Evolutionary conservation across 2,113 vertebrate species (phyloP), one percentile per base, ranked within the genome.

Genomic region (Oreamnos americanus): DNA sequence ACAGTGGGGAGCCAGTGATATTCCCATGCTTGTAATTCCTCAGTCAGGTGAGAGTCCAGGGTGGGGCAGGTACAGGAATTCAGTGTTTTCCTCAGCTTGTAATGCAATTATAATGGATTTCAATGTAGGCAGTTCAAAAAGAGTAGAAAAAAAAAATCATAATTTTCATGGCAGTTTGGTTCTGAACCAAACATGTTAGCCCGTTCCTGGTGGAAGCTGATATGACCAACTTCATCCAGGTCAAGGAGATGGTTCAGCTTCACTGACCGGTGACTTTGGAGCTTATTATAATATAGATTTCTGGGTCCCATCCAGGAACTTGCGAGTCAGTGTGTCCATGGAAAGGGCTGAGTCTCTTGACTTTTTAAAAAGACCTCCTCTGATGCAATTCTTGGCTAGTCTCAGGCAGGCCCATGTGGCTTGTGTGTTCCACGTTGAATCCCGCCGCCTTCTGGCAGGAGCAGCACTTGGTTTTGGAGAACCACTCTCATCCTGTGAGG

Each of bases 261-360:
- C 49, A 7, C 13, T 8, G 26, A 88, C 28, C 15, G 1, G 23
- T 96, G 85, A 81, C 26, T 43, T 83, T 5, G 7, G 58, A 71
- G 15, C 28, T 84, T 53, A 47, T 49, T 74, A 49, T 93, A 17
- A 78, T 43, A 43, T 4, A 33, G 43, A 91, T 36, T 94, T 16
- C 51, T 87, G 84, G 79, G 25, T 13, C 9, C 21, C 21, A 45
- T 51, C 82, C 15, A 33, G 55, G n/a, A 78, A 84, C 53, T 47
- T 79, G 36, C 7, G 45, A 85, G 53, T 96, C 89, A 89, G 33
- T 39, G 30, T 95, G 33, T 79, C 55, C n/a, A 87, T 33, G n/a
- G 51, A 45, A 83, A 47, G 8, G 25, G 15, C 17, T 58, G 67
- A 16, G 88, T 79, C 87, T 93, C 78, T 84, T 74, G 23, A n/a